Base-by-base conservation (phyloP, 2,113 vertebrate genomes). In the Pimephales promelas region DNA sequence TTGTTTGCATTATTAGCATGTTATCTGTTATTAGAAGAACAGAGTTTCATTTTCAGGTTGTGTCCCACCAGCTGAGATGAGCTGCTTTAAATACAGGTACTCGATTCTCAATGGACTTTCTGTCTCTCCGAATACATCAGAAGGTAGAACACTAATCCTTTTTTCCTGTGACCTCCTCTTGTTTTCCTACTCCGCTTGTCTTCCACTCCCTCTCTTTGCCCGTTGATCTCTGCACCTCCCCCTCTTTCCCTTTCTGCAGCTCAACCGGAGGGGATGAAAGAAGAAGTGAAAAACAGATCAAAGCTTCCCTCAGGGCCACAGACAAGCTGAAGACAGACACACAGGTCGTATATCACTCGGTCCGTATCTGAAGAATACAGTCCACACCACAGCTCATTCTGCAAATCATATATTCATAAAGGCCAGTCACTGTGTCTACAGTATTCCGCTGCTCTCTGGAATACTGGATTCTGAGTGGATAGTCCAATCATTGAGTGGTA, bases 281-380 rank as follows among this genome's bases (percentile, higher is more conserved):
- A 43, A 68, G 64, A 22, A 70, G 66, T 43, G 66, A 43, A 59
- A 10, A 59, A 24, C 56, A 40, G 66, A 70, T 70, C 36, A 70
- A 70, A 70, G 34, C 36, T 20, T 70, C 66, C 36, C 34, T 70
- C 66, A 70, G 18, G 66, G 34, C 34, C 18, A 2, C 66, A 70
- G 20, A 43, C 22, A 20, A 2, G 18, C 66, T 40, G 36, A 40
- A 36, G 18, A 40, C 36, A 70, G 66, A 70, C 34, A 43, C 3
- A 10, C 20, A 20, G 52, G 66, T n/a, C 20, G 20, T 40, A 59
- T 40, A 5, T 70, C 34, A 18, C 34, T 70, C 34, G 43, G 52
- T 54, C 52, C 22, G 10, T 70, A 59, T 59, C 61, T 62, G 61
- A 31, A 7, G 40, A 26, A 47, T 72, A n/a, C 22, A 72, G 43